Percentiles rank a stretch among this genome's conserved stretches.
These are phyloP conservation scores for Silurus glanis DNA, from an alignment of 2,113 vertebrate genomes.

Conservation along the genomic window DNA sequence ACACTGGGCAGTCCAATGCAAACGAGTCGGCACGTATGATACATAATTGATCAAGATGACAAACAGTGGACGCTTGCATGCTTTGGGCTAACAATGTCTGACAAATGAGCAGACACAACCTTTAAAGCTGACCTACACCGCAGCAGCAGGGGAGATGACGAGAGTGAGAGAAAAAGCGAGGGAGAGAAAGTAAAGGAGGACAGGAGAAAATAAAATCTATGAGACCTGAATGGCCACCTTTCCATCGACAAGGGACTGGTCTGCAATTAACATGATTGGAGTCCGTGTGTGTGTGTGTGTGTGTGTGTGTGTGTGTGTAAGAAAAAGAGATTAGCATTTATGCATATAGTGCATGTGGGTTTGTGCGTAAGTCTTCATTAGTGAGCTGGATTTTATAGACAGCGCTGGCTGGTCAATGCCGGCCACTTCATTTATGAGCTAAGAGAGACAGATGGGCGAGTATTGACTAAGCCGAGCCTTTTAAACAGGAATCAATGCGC, in stretches of 20 bases:
- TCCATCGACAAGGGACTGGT: constrained; percentile 65
- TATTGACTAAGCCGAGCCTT: constrained; percentile 89
- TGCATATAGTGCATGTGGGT: constrained; percentile 52
- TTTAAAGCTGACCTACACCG: constrained; percentile 71
- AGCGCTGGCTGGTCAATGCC: constrained; percentile 85
- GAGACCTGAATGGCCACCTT: constrained; percentile 64
- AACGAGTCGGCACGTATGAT: constrained; percentile 64
- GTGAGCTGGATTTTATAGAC: constrained; percentile 91
- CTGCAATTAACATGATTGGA: constrained; percentile 76
- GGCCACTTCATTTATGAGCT: constrained; percentile 97
- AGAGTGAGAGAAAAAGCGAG: not conserved
- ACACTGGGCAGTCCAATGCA: constrained; percentile 57
- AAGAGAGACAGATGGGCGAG: constrained; percentile 90
- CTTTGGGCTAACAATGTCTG: constrained; percentile 59
- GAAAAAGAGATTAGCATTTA: constrained; percentile 51
- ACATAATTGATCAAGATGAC: constrained; percentile 70
- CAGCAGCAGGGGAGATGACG: constrained; percentile 22
- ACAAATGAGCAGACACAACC: constrained; percentile 72
- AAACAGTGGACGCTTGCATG: constrained; percentile 55
- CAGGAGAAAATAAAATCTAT: constrained; percentile 59
- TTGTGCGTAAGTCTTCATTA: constrained; percentile 79
- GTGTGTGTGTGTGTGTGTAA: constrained; percentile 60
- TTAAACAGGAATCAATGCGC: constrained; percentile 81
- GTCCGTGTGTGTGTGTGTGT: constrained; percentile 54
- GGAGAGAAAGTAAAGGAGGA: constrained; percentile 42